Conservation (phyloP, 64 coral and sea anemone species). For the Stichodactyla mertensii region DNA sequence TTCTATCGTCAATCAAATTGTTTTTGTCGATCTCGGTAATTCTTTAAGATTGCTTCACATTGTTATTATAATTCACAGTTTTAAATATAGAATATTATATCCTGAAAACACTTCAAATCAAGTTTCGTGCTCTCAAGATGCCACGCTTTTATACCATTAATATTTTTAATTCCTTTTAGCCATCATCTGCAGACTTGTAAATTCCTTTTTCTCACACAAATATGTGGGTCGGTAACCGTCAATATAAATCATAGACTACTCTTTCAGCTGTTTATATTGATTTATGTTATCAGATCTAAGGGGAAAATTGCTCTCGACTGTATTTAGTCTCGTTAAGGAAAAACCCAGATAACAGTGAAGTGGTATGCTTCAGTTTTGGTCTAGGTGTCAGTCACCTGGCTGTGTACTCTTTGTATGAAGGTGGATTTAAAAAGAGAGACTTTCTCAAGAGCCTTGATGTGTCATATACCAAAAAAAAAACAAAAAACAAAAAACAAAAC, state of each 20-base stretch:
- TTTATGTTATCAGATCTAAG: not conserved
- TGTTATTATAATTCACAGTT: not conserved
- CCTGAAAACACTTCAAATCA: not conserved
- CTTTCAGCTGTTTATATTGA: not conserved
- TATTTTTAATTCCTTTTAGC: not conserved
- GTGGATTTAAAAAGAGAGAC: not conserved
- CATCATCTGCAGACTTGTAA: not conserved
- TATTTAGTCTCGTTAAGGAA: not conserved
- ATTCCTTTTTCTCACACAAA: not conserved
- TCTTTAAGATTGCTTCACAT: not conserved
- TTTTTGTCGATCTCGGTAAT: not conserved
- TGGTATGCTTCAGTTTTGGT: not conserved
- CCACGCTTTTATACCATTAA: not conserved
- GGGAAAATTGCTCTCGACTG: not conserved
- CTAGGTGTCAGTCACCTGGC: not conserved
- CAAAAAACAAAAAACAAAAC: too few species aligned
- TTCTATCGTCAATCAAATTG: not conserved
- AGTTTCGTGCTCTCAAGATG: not conserved
- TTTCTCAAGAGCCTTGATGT: not conserved
- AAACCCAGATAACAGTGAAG: conserved; percentile 4
- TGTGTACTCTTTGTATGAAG: not conserved
- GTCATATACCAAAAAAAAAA: not conserved
- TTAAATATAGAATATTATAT: not conserved
- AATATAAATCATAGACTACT: not conserved
- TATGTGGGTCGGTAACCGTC: not conserved